Conservation (phyloP, 2,888 invertebrate genomes). For the Fragum sueziense region DNA sequence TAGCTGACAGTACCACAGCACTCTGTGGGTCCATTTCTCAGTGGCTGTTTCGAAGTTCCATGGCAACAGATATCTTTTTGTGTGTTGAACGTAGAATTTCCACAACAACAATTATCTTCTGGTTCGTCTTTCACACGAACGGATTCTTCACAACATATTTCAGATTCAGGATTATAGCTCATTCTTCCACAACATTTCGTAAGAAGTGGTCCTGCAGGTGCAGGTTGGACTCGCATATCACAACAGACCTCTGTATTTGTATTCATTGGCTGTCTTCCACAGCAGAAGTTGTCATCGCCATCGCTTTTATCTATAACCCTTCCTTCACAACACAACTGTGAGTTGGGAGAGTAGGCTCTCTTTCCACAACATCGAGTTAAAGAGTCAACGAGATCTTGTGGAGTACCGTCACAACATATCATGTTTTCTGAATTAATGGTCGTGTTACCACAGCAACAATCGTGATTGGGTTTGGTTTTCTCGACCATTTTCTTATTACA, state of each 20-base stretch:
- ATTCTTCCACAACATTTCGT: conserved; percentile 47
- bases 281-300: conserved; percentile 44
- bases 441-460: conserved; percentile 52
- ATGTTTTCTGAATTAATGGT: conserved; percentile 38
- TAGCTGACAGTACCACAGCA: conserved; percentile 44
- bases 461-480: conserved; percentile 39
- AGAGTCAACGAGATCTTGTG: conserved; percentile 27
- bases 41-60: conserved; percentile 37
- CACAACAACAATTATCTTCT: conserved; percentile 54
- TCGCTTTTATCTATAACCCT: conserved; percentile 39
- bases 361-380: conserved; percentile 48
- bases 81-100: conserved; percentile 49
- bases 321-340: conserved; percentile 52
- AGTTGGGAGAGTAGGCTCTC: conserved; percentile 33
- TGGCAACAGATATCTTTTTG: conserved; percentile 45
- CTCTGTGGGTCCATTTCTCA: conserved; percentile 36
- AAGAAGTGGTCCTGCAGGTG: conserved; percentile 35
- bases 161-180: conserved; percentile 37
- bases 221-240: conserved; percentile 40
- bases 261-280: conserved; percentile 42
- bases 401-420: conserved; percentile 40
- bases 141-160: conserved; percentile 48
- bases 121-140: conserved; percentile 32
- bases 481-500: conserved; percentile 37
- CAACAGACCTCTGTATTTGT: conserved; percentile 47